Evolutionary conservation across 2,888 invertebrate species (phyloP).

Genomic region (Macrophya annulata): DNA sequence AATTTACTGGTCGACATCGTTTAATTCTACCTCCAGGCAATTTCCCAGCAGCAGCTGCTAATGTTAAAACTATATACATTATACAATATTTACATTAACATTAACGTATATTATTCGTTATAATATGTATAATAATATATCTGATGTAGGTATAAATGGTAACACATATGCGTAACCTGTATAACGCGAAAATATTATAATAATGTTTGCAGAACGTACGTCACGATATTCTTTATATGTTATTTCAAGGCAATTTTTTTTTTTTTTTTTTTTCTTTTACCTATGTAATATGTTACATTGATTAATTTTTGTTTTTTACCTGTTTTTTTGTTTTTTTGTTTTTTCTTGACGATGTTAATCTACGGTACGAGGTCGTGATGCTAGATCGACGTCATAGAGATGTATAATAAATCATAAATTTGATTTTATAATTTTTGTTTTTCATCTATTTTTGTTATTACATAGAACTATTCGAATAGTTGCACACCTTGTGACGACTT

Average conservation of each 20-base stretch:
- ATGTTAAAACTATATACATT: not conserved
- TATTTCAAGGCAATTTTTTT: not conserved
- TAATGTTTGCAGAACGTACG: not conserved
- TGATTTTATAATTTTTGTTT: not conserved
- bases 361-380: not conserved
- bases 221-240: not conserved
- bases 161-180: not conserved
- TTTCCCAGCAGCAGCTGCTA: not conserved
- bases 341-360: not conserved
- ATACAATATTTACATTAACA: constrained; percentile 10
- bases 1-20: not conserved
- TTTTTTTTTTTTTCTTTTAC: not conserved
- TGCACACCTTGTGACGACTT: not conserved
- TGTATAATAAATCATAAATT: not conserved
- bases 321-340: not conserved
- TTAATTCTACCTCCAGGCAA: not conserved
- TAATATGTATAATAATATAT: not conserved
- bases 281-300: too few species aligned
- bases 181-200: not conserved
- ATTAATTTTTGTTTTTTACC: too few species aligned
- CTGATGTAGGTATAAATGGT: not conserved
- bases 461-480: not conserved
- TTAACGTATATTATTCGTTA: constrained; percentile 6
- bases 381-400: not conserved
- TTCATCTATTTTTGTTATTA: not conserved